Evolutionary conservation across 2,113 vertebrate species (phyloP).

Genomic region (Porphyrio hochstetteri): DNA sequence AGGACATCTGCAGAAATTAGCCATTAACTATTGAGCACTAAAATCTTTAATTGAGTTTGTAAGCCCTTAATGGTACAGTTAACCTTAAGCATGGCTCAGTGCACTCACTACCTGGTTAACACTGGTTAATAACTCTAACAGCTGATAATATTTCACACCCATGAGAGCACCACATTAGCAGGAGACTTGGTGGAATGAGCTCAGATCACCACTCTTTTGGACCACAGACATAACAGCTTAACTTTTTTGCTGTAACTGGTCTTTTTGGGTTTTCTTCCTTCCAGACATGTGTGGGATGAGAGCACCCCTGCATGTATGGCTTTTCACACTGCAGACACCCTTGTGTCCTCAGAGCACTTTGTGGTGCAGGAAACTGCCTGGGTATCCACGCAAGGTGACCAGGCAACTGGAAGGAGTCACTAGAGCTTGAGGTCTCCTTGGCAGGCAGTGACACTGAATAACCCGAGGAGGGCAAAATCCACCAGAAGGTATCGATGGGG

Average conservation of each 20-base stretch:
- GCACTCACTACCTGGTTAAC: slow-evolving; percentile 42
- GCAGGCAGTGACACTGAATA: background rate
- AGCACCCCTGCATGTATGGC: slow-evolving; percentile 28
- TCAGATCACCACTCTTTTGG: background rate
- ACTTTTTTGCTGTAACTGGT: background rate
- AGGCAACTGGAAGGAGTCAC: background rate
- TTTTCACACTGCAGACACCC: background rate
- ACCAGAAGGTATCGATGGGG: fast-evolving
- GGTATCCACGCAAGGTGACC: background rate
- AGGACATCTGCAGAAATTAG: slow-evolving; percentile 66
- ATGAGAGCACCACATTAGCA: slow-evolving; percentile 52
- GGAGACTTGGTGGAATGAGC: slow-evolving; percentile 50
- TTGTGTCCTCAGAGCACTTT: background rate
- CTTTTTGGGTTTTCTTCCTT: background rate
- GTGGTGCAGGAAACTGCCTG: background rate
- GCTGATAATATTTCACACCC: slow-evolving; percentile 68
- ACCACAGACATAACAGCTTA: slow-evolving; percentile 29
- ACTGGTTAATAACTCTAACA: slow-evolving; percentile 61
- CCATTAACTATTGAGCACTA: slow-evolving; percentile 55
- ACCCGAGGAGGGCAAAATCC: background rate
- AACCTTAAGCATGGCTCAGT: slow-evolving; percentile 44
- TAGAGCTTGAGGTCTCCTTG: background rate
- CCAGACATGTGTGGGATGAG: background rate
- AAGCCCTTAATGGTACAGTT: slow-evolving; percentile 60
- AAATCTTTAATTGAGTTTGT: slow-evolving; percentile 70